A percentile compares a stretch with the other conserved stretches of the same genome.
These are phyloP conservation scores for Lichenostomus cassidix DNA, from an alignment of 2,113 vertebrate species.

Conservation along the genomic window DNA sequence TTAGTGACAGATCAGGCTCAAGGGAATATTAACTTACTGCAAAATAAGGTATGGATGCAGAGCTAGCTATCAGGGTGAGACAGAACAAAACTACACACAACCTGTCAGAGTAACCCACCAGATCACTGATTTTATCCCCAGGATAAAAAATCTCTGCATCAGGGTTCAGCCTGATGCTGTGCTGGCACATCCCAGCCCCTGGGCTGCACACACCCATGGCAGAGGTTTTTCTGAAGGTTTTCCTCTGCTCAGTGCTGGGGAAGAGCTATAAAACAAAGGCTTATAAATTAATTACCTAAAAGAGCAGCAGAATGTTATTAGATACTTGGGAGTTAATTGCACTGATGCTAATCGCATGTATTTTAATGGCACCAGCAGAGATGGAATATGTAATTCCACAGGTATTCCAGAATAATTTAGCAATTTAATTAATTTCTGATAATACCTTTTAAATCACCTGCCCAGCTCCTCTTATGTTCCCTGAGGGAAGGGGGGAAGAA, in stretches of 20 bases:
- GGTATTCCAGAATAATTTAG: slow-evolving; percentile 41
- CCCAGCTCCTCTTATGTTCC: not conserved
- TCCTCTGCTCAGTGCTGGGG: not conserved
- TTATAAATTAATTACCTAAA: slow-evolving; percentile 44
- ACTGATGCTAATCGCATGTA: not conserved
- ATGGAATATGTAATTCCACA: slow-evolving; percentile 2
- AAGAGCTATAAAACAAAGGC: slow-evolving; percentile 11
- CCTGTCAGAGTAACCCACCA: not conserved
- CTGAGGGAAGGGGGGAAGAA: not conserved
- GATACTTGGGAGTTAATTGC: slow-evolving; percentile 31
- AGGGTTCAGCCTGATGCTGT: not conserved
- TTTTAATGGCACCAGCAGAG: slow-evolving; percentile 18
- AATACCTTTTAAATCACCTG: slow-evolving; percentile 29
- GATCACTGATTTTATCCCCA: not conserved
- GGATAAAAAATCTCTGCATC: not conserved
- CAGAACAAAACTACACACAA: not conserved
- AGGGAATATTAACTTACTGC: not conserved
- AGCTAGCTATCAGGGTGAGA: not conserved
- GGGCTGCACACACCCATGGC: not conserved
- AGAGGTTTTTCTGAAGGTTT: not conserved
- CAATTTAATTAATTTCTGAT: slow-evolving; percentile 52
- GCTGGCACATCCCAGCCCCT: rapidly evolving
- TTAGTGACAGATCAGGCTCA: not conserved
- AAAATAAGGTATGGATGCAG: not conserved
- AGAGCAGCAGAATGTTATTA: slow-evolving; percentile 4